phyloP scores from a whole-genome alignment of 2,888 invertebrate species.

The Alitta virens region DNA sequence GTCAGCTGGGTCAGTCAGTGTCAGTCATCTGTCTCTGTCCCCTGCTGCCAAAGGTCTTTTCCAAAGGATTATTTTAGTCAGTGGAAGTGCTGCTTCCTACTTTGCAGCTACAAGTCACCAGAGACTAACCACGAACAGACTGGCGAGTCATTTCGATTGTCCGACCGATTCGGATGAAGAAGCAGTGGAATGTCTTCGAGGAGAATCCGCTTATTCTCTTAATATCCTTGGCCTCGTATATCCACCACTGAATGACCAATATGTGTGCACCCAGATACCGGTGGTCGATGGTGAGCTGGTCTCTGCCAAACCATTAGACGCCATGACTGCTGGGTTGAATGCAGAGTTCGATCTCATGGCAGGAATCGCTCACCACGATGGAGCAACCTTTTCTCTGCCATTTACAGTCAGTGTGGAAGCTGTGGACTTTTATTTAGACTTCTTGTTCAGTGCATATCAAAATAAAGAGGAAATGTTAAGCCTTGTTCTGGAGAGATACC shows the following conservation, averaged over 20 bases:
- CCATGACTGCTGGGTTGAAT: not conserved
- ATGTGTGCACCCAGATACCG: not conserved
- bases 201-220: not conserved
- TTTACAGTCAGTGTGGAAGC: not conserved
- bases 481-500: not conserved
- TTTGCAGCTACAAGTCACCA: not conserved
- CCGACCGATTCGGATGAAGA: not conserved
- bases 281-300: constrained; percentile 1
- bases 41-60: constrained; percentile 1
- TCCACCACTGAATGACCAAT: not conserved
- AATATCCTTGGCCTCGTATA: not conserved
- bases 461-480: not conserved
- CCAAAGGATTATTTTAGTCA: constrained; percentile 2
- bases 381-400: not conserved
- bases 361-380: constrained; percentile 1
- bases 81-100: not conserved
- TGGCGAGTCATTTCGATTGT: not conserved
- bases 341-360: constrained; percentile 1
- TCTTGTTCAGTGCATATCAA: not conserved
- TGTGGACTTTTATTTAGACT: not conserved
- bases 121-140: not conserved
- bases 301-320: not conserved
- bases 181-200: constrained; percentile 2
- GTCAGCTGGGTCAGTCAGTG: not conserved
- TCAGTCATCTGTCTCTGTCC: constrained; percentile 2